Base-by-base conservation (phyloP, 2,888 invertebrate genomes). In the Leptogaster cylindrica region DNA sequence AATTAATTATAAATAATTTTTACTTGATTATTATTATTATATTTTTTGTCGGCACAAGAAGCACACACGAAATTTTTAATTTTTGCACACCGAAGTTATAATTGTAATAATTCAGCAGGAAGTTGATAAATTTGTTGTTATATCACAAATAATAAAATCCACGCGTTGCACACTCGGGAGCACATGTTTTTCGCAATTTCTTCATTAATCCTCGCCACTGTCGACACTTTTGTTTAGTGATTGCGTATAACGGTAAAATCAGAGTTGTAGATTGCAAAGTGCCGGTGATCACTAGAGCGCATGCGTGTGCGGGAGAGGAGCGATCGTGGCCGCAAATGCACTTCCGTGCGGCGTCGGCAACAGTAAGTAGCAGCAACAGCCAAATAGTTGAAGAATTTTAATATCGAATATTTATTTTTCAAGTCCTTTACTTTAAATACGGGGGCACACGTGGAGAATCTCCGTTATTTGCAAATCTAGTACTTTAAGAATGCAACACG, bases 71-170 rank as follows among this genome's bases (percentile, higher is more conserved):
- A 10, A 33, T 33, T 33, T 33, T 33, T 33, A 33, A 31, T 31
- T 33, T 33, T 33, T 33, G 33, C 33, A 33, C 33, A 33, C 8
- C 33, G 33, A 33, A 33, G 8, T 8, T 10, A 8, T 33, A 33
- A 10, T 33, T 33, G 8, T 33, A 33, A n/a, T 33, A 46, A 46
- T 46, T 46, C 20, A 46, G n/a, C 20, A 20, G 46, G 46, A 46
- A 25, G 20, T 46, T 25, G 46, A n/a, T n/a, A n/a, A 12, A 20
- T 18, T 20, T 46, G 16, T 28, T 31, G 7, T n/a, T 23, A 20
- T 55, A 55, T 55, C 55, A 55, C 55, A 55, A 55, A 7, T n/a
- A n/a, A n/a, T n/a, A n/a, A 36, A 55, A 55, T 36, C 55, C 55
- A 36, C 36, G 23, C 36, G 8, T 31, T 52, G 14, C 16, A 3